Base-by-base conservation (phyloP, 2,797 vertebrate species). In the Chelmon rostratus region DNA sequence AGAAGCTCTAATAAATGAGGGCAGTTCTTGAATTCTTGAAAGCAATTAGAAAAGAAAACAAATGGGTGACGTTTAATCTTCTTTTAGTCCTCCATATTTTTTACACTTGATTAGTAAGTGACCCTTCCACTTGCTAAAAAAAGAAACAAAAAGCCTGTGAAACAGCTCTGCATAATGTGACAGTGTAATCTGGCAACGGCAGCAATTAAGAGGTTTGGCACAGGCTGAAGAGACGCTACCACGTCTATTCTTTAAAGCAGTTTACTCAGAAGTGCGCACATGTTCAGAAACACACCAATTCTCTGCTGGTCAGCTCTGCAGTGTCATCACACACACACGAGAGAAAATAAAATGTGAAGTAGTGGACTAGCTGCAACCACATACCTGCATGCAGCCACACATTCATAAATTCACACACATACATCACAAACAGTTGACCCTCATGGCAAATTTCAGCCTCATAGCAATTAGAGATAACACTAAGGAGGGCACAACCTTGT, bases 171-270 rank as follows among this genome's bases (percentile, higher is more conserved):
- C 33, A 47, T 65, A 76, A 77, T 78, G 50, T 70, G 11, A 25
- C 76, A 59, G 56, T 42, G 25, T 12, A 54, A 78, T 78, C 66
- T 78, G 16, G 28, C 72, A 65, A 68, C 68, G 58, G 76, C 52
- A 63, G 70, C 53, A 63, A 58, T 57, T 49, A 67, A 62, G 5
- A 69, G 9, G 2, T 61, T 63, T 77, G 47, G 44, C 53, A 53
- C 50, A 23, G 28, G 42, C 19, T 37, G 18, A 35, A 40, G 16
- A 63, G 58, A 40, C 13, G 15, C 33, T 0, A 3, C 11, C 28
- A 19, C 2, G 37, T 66, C 46, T 46, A 4, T 52, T 53, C 12
- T 42, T 50, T 25, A 18, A 53, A 53, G 28, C n/a, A 19, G 23
- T 37, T 62, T 25, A 52, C 37, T 44, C 61, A 46, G 8, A 65